Evolutionary conservation across 2,113 vertebrate genomes (phyloP).

Genomic region (Opisthocomus hoazin): DNA sequence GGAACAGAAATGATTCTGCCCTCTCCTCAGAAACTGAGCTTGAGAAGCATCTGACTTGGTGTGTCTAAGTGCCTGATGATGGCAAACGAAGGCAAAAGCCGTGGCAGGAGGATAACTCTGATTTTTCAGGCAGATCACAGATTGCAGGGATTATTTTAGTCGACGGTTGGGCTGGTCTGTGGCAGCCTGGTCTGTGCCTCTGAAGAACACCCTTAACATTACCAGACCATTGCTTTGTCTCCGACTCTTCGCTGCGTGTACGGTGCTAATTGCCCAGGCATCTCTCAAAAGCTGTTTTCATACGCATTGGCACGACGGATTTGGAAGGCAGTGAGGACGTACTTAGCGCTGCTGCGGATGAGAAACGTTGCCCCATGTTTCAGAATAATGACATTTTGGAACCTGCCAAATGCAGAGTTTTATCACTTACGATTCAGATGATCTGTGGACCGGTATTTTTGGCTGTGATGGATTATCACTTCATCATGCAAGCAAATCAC

Average conservation of each 20-base stretch:
- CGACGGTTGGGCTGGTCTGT: background rate
- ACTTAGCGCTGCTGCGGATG: background rate
- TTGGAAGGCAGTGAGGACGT: background rate
- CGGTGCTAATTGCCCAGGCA: background rate
- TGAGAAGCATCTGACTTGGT: background rate
- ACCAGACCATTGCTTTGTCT: background rate
- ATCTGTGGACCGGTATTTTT: background rate
- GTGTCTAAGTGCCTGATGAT: background rate
- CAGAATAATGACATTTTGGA: background rate
- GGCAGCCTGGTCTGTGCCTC: background rate
- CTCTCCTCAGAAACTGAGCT: background rate
- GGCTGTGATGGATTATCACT: background rate
- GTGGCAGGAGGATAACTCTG: rapidly evolving
- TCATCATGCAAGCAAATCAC: background rate
- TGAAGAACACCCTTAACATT: rapidly evolving
- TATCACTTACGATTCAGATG: background rate
- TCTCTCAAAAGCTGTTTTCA: background rate
- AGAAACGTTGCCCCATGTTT: background rate
- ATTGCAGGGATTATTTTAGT: background rate
- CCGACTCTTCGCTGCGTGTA: background rate
- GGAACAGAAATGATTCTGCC: background rate
- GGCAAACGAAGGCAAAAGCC: background rate
- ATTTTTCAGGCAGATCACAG: background rate
- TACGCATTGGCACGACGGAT: background rate
- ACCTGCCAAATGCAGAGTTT: background rate